These are phyloP conservation scores for Rostratula benghalensis DNA, from an alignment of 2,113 vertebrate genomes.

Conservation along the genomic window DNA sequence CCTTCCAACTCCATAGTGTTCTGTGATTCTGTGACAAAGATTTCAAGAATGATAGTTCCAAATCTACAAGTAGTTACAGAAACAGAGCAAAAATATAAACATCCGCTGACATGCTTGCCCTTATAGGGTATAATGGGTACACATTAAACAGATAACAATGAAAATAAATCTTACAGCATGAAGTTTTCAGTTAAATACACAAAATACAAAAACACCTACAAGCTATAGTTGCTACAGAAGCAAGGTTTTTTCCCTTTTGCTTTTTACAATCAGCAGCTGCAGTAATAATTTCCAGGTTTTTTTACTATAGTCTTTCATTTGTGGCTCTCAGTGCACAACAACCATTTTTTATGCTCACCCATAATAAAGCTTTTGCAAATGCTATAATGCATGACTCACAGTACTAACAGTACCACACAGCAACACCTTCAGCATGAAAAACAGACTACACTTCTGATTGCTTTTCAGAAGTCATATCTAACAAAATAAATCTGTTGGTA, in stretches of 20 bases:
- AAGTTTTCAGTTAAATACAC: neutral
- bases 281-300: neutral
- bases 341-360: neutral
- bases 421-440: conserved; percentile 9
- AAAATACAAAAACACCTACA: neutral
- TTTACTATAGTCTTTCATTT: neutral
- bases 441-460: neutral
- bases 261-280: neutral
- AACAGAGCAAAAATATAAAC: neutral
- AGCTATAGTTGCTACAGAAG: neutral
- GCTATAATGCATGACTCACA: neutral
- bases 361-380: neutral
- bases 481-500: neutral
- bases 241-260: neutral
- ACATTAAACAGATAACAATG: neutral
- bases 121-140: neutral
- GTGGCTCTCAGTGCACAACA: neutral
- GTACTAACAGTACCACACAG: neutral
- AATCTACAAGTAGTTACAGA: neutral
- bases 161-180: neutral
- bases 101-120: neutral
- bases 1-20: neutral
- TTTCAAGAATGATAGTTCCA: neutral
- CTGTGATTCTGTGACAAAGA: neutral
- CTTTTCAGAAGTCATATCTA: neutral